Evolutionary conservation across 2,797 vertebrate genomes (phyloP), one percentile per base, ranked within the genome.

Genomic region (Phalloptychus januarius): DNA sequence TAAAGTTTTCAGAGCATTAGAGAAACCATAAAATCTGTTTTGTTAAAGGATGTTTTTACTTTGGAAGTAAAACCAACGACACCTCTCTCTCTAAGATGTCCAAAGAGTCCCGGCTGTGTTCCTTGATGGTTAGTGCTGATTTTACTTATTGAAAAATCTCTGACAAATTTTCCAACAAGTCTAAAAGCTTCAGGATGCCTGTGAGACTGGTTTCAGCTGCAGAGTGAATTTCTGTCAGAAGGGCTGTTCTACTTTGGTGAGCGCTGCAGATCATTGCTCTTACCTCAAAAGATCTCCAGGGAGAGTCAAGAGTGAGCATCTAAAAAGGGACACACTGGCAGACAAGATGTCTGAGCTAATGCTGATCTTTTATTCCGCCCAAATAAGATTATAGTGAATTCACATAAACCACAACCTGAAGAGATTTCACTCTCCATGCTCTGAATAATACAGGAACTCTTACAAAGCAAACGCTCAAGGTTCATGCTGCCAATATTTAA

Each of bases 281-380:
- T 33, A 36, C 36, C 71, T 15, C 25, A 52, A 58, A 50, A 61
- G n/a, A 33, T 73, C 73, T 78, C 70, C n/a, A 11, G 71, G 16
- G 72, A 73, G 33, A 54, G 33, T 73, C 36, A 42, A 40, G 42
- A 70, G 25, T 54, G 44, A 36, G 33, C 7, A 44, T 15, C 23
- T n/a, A 69, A 20, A 61, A 33, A 6, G 50, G 50, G 45, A 76
- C 56, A 40, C 50, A 75, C 44, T 18, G 31, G 42, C 25, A 70
- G 58, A n/a, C 54, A 36, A 18, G 28, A 71, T 33, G 78, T 33
- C 74, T 72, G 45, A 77, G 54, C 74, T 28, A 75, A 56, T 28
- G 79, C 72, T 78, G 50, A 45, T 25, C n/a, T 80, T 84, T 77
- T 54, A 69, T 73, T 79, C 23, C 20, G n/a, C 45, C 67, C 42